Evolutionary conservation across 2,888 invertebrate species (phyloP).

Genomic region (Ceriagrion tenellum): DNA sequence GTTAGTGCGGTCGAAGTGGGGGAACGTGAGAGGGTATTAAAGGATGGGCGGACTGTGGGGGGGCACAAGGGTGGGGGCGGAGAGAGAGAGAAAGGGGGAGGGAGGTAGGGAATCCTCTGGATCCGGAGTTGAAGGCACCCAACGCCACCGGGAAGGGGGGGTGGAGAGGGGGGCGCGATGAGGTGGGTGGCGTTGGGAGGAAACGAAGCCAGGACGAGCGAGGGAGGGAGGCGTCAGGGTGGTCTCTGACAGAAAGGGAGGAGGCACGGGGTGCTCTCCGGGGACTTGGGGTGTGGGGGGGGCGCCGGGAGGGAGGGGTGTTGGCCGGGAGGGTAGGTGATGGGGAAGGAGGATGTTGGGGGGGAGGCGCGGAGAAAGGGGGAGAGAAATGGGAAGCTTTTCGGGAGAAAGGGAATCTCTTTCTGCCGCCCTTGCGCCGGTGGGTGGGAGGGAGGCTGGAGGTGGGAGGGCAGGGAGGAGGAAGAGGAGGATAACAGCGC

Average conservation of each 20-base stretch:
- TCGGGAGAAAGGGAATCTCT: slow-evolving; percentile 45
- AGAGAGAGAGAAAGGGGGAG: no score
- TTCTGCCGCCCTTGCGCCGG: slow-evolving; percentile 8
- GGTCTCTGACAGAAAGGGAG: neutral
- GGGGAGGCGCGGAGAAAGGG: neutral
- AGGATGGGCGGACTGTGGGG: neutral
- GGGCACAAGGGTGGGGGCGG: neutral
- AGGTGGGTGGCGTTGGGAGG: neutral
- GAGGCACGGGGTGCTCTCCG: neutral
- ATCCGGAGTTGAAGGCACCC: slow-evolving; percentile 60
- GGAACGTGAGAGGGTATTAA: slow-evolving; percentile 49
- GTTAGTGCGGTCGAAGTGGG: slow-evolving; percentile 62
- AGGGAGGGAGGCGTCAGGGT: neutral
- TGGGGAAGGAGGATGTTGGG: neutral
- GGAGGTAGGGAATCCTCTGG: slow-evolving; percentile 16
- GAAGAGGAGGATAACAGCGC: slow-evolving; percentile 40
- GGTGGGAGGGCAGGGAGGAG: neutral
- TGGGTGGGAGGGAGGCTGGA: neutral
- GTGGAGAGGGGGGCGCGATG: neutral
- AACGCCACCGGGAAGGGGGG: neutral
- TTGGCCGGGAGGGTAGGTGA: neutral
- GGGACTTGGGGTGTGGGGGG: neutral
- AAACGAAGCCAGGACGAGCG: neutral
- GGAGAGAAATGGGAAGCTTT: neutral
- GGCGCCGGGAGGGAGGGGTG: neutral